Evolutionary conservation across 2,888 invertebrate species (phyloP), one percentile per base, ranked within the genome.

Genomic region (Phyllotreta cruciferae): DNA sequence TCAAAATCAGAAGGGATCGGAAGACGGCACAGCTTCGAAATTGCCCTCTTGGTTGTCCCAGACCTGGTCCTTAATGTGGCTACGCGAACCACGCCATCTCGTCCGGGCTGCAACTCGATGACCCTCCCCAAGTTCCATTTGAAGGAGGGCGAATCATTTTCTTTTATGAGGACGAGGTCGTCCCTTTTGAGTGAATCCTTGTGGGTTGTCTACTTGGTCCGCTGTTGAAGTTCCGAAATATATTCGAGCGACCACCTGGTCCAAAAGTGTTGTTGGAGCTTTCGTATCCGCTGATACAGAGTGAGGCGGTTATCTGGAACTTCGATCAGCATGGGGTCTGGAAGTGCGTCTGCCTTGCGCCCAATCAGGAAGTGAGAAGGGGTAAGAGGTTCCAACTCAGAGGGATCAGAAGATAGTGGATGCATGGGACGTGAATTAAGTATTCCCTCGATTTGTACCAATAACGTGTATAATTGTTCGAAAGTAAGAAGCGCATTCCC

Each of bases 301-400:
- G 53, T 53, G 1, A 68, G 56, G 7, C 60, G 56, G 9, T 57
- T 56, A 6, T 45, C 37, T 9, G 24, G 24, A n/a, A 50, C 10
- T 9, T 24, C 10, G 8, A 24, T 7, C 9, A 50, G 5, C 10
- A 56, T 42, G 49, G 66, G 66, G n/a, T 71, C 67, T n/a, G 69
- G 70, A 1, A 71, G n/a, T 0, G 66, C 35, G 1, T 56, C 66
- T 1, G 70, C 13, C 1, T 69, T 45, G 5, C 56, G 36, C 0
- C 71, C 71, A 50, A 73, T 71, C 7, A 73, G 64, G 39, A 74
- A 71, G 55, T 74, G 73, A 11, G 61, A 67, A 1, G 74, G 71
- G 1, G 61, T 52, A 6, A 52, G 7, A 6, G 52, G 36, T 6
- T n/a, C 8, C 6, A 52, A 10, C 10, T 52, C 52, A n/a, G 14